Conservation (phyloP, 2,113 vertebrate genomes). For the Nyctereutes procyonoides region DNA sequence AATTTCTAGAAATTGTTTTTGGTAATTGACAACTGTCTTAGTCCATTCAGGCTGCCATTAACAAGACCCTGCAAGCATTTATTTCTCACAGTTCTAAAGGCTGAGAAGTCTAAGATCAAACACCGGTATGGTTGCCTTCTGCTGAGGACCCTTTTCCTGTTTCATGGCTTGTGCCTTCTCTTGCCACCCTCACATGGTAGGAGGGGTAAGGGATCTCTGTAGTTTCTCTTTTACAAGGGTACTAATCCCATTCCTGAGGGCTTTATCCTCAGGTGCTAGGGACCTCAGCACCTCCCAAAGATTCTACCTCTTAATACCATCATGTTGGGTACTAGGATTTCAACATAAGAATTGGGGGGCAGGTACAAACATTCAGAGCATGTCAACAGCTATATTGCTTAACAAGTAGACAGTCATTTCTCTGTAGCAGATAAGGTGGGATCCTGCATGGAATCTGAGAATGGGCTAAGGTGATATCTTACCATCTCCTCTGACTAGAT, state of each 20-base stretch:
- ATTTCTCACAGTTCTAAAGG: neutral
- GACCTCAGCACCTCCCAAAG: neutral
- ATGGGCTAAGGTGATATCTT: neutral
- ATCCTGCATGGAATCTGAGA: neutral
- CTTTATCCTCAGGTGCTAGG: neutral
- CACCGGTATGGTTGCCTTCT: neutral
- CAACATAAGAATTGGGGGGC: neutral
- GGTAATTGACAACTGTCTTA: neutral
- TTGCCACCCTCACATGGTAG: neutral
- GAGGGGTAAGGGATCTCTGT: neutral
- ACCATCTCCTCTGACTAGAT: neutral
- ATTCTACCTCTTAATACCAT: neutral
- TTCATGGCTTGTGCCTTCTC: neutral
- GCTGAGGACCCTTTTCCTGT: neutral
- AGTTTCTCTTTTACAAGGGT: neutral
- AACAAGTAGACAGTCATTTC: neutral
- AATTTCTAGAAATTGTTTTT: conserved; percentile 33
- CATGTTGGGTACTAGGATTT: neutral
- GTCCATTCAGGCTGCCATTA: neutral
- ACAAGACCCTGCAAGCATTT: neutral
- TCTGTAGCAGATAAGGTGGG: neutral
- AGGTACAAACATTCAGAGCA: neutral
- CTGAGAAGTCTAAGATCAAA: neutral
- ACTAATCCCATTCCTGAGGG: neutral
- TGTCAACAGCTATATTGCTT: neutral